Percentiles rank a stretch among this genome's conserved stretches.
Evolutionary conservation across 2,113 vertebrate species (phyloP).

Genomic region (Ageneiosus marmoratus): DNA sequence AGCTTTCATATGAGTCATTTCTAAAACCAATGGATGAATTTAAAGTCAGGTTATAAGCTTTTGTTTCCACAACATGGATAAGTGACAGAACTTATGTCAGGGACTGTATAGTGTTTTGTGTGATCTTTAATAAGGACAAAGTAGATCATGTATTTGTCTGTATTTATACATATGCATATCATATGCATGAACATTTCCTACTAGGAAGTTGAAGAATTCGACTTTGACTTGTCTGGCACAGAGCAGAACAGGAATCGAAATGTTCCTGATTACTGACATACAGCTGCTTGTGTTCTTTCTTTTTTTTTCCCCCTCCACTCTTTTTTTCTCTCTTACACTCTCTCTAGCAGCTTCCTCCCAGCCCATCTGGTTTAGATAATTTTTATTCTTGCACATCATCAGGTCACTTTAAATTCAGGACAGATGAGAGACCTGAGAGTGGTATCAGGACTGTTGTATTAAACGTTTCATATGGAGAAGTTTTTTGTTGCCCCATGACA

Average conservation of each 20-base stretch:
- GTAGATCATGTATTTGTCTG: not conserved
- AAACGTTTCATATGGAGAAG: not conserved
- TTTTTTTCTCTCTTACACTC: not conserved
- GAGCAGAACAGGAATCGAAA: not conserved
- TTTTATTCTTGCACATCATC: slow-evolving; percentile 47
- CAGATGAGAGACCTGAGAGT: slow-evolving; percentile 53
- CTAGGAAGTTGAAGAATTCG: not conserved
- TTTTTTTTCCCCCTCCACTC: not conserved
- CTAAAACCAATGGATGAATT: too few species aligned
- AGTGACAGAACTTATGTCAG: too few species aligned
- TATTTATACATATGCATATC: too few species aligned
- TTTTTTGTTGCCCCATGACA: not conserved
- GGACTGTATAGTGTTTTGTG: too few species aligned
- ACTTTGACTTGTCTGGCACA: not conserved
- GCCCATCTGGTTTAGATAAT: slow-evolving; percentile 41
- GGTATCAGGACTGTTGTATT: not conserved
- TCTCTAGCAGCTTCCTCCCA: not conserved
- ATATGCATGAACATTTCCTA: not conserved
- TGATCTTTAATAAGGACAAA: not conserved
- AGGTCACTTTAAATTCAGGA: slow-evolving; percentile 24
- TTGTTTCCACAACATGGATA: too few species aligned
- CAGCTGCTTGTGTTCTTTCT: slow-evolving; percentile 1
- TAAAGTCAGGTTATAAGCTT: too few species aligned
- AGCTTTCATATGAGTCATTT: too few species aligned
- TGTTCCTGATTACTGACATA: not conserved